phyloP scores from a whole-genome alignment of 1,140 invertebrate genomes.

The Helicoverpa zea region DNA sequence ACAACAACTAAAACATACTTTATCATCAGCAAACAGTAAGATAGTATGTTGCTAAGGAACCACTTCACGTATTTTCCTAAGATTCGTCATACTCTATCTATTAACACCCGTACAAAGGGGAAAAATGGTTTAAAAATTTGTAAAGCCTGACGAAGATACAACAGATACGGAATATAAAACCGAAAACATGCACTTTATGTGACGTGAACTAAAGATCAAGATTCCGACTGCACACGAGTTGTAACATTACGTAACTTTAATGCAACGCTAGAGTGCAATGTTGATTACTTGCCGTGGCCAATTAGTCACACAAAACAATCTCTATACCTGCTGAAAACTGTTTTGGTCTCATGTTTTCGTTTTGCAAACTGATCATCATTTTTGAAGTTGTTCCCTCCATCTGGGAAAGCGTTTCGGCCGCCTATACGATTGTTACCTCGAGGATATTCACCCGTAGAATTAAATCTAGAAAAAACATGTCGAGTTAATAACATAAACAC shows the following conservation, averaged over 20 bases:
- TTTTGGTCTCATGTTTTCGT: slow-evolving; percentile 85
- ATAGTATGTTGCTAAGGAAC: too few relatives aligned
- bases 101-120: too few relatives aligned
- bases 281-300: not conserved
- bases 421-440: slow-evolving; percentile 2
- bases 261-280: not conserved
- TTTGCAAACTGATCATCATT: slow-evolving; percentile 77
- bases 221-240: not conserved
- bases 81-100: too few relatives aligned
- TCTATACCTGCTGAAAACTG: slow-evolving; percentile 82
- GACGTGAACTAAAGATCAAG: not conserved
- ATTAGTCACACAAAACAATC: slow-evolving; percentile 14
- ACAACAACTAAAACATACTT: too few relatives aligned
- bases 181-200: slow-evolving; percentile 2
- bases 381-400: slow-evolving; percentile 72
- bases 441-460: slow-evolving; percentile 72
- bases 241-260: slow-evolving; percentile 5
- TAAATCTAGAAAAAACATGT: slow-evolving; percentile 71
- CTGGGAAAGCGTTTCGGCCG: slow-evolving; percentile 62
- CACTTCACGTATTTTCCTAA: too few relatives aligned
- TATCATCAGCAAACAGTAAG: too few relatives aligned
- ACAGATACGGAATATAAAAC: not conserved
- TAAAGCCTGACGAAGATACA: too few relatives aligned
- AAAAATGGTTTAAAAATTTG: too few relatives aligned
- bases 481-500: slow-evolving; percentile 38